Evolutionary conservation across 1,140 invertebrate genomes (phyloP).

Genomic region (honey bee (Apis mellifera)): Amel_HAv3.1 CM009937.2:2181001-2181500

Average conservation of each 20-base stretch:
- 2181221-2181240: not conserved
- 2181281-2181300: not conserved
- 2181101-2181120: constrained; percentile 33
- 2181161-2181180: constrained; percentile 24
- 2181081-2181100: constrained; percentile 53
- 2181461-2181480: too few relatives aligned
- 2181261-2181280: too few relatives aligned
- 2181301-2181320: too few relatives aligned
- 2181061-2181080: constrained; percentile 48
- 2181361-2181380: too few relatives aligned
- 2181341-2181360: too few relatives aligned
- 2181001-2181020: not conserved
- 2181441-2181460: too few relatives aligned
- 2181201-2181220: not conserved
- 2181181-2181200: constrained; percentile 56
- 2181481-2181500: too few relatives aligned
- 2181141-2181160: constrained; percentile 55
- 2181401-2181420: too few relatives aligned
- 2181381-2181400: too few relatives aligned
- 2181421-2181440: too few relatives aligned
- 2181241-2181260: not conserved
- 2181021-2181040: not conserved
- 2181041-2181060: constrained; percentile 31
- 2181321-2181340: too few relatives aligned
- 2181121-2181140: constrained; percentile 40